phyloP scores from a whole-genome alignment of 2,113 vertebrate species.

The Cariama cristata region DNA sequence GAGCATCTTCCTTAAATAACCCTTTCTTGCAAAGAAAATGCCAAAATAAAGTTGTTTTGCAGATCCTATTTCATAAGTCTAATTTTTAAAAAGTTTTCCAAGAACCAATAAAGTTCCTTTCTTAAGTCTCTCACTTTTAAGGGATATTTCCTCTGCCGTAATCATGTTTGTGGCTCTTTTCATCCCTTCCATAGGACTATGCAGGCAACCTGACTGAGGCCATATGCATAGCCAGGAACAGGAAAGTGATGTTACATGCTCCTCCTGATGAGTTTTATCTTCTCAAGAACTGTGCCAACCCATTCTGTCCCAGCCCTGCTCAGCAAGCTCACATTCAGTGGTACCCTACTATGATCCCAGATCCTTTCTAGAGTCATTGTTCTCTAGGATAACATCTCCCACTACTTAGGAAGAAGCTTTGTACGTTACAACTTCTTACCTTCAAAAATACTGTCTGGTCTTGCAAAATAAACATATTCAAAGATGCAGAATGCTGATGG shows the following conservation, averaged over 20 bases:
- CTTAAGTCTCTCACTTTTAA: background rate
- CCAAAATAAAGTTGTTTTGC: background rate
- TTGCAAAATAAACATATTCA: constrained; percentile 99
- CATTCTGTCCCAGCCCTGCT: background rate
- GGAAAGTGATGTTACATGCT: background rate
- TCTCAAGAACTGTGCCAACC: background rate
- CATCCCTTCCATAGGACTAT: background rate
- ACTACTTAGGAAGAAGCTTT: background rate
- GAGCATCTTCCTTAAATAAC: background rate
- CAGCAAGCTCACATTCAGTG: background rate
- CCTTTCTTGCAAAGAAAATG: background rate
- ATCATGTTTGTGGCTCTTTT: background rate
- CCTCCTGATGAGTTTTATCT: background rate
- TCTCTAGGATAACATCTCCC: background rate
- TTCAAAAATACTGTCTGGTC: constrained; percentile 98
- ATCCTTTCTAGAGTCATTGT: background rate
- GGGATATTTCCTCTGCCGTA: background rate
- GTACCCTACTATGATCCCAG: background rate
- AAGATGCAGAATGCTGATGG: constrained; percentile 96
- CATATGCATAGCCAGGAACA: background rate
- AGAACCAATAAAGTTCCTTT: background rate
- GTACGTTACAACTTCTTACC: constrained; percentile 67
- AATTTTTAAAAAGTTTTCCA: background rate
- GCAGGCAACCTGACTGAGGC: background rate
- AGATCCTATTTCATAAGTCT: background rate